Evolutionary conservation across 2,888 invertebrate genomes (phyloP).

Genomic region (Branchinecta sandiegonensis): DNA sequence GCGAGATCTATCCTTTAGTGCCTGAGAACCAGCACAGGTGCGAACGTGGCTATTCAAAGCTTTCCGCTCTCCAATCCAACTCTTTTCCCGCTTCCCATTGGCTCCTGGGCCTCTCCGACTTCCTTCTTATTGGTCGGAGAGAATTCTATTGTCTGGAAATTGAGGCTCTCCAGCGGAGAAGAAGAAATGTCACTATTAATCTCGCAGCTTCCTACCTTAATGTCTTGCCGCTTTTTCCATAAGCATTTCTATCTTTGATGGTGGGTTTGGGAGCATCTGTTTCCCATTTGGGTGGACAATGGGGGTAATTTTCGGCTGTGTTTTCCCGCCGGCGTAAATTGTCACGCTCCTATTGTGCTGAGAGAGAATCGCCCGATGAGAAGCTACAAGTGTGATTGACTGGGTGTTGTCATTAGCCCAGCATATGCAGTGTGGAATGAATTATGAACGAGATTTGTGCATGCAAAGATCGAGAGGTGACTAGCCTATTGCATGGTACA

Average conservation of each 20-base stretch:
- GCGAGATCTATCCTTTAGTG: background rate
- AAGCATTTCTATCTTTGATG: slow-evolving; percentile 15
- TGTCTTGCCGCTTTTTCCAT: slow-evolving; percentile 13
- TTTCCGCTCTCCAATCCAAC: background rate
- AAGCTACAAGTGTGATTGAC: no score
- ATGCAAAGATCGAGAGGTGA: no score
- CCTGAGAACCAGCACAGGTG: slow-evolving; percentile 9
- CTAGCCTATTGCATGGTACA: no score
- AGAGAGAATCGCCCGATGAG: no score
- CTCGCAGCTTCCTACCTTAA: slow-evolving; percentile 16
- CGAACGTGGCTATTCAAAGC: background rate
- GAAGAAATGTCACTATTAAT: slow-evolving; percentile 14
- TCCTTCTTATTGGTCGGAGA: background rate
- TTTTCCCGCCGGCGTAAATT: no score
- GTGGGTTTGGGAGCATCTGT: slow-evolving; percentile 6
- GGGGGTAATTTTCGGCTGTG: background rate
- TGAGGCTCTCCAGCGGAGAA: slow-evolving; percentile 4
- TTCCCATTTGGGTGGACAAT: slow-evolving; percentile 4
- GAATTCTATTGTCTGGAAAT: slow-evolving; percentile 1
- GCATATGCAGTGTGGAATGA: no score
- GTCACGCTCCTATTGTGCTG: no score
- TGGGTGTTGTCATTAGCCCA: no score
- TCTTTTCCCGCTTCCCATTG: background rate
- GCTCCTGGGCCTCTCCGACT: background rate
- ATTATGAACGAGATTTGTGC: no score